Evolutionary conservation across 1,140 invertebrate genomes (phyloP).

Genomic region (Caenorhabditis remanei): DNA sequence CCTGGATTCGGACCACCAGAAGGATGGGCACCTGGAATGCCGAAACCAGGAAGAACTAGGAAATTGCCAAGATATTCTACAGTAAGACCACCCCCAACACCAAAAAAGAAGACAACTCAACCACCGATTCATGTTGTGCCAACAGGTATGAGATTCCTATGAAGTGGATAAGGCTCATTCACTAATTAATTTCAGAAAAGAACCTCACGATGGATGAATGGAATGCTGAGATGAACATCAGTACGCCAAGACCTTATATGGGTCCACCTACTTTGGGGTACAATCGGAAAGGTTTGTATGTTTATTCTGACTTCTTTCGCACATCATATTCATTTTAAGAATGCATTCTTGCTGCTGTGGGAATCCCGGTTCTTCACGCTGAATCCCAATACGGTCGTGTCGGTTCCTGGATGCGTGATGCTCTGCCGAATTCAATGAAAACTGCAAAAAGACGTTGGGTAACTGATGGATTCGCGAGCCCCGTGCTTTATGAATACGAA

Average conservation of each 20-base stretch:
- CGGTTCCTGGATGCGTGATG: conserved; percentile 77
- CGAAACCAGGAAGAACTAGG: conserved; percentile 71
- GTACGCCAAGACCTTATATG: conserved; percentile 72
- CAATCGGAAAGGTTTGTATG: conserved; percentile 67
- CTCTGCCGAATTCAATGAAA: conserved; percentile 66
- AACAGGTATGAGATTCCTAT: not conserved
- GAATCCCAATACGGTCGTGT: conserved; percentile 76
- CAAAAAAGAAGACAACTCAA: conserved; percentile 58
- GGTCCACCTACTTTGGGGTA: conserved; percentile 76
- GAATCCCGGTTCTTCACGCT: conserved; percentile 76
- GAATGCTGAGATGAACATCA: conserved; percentile 62
- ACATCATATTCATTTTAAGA: conserved; percentile 59
- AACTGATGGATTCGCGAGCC: conserved; percentile 76
- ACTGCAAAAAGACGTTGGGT: conserved; percentile 73
- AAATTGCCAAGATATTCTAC: conserved; percentile 65
- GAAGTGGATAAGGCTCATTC: not conserved
- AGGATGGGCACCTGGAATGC: conserved; percentile 76
- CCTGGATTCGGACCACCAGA: conserved; percentile 75
- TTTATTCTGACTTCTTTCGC: not conserved
- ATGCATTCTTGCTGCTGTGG: conserved; percentile 76
- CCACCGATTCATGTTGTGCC: conserved; percentile 48
- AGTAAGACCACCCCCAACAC: conserved; percentile 43
- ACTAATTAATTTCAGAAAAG: not conserved
- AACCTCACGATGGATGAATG: conserved; percentile 50
- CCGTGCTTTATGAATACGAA: conserved; percentile 77